Conservation (phyloP, 2,797 vertebrate species). For the Cirrhinus molitorella region DNA sequence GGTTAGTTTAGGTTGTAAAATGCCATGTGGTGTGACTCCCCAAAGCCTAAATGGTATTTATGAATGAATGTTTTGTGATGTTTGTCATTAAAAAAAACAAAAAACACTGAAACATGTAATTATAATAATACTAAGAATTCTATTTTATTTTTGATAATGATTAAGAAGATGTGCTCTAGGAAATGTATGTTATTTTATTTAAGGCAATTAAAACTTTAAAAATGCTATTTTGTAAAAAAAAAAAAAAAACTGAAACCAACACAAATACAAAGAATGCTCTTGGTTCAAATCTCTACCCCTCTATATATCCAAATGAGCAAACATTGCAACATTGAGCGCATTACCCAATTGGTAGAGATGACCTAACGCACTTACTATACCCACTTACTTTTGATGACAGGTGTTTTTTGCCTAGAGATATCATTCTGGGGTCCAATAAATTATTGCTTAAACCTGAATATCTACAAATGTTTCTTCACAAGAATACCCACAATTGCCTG, state of each 20-base stretch:
- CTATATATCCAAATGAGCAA: slow-evolving; percentile 7
- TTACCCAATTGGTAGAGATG: slow-evolving; percentile 15
- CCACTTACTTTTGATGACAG: not conserved
- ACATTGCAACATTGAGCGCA: slow-evolving; percentile 10
- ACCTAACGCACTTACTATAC: slow-evolving; percentile 19
- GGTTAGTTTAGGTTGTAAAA: not conserved
- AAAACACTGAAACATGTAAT: not conserved
- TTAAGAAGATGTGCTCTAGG: not conserved
- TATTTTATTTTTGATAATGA: not conserved
- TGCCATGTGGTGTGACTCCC: not conserved
- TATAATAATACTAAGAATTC: not conserved
- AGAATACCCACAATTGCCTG: not conserved
- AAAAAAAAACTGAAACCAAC: not conserved
- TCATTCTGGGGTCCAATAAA: not conserved
- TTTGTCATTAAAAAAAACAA: not conserved
- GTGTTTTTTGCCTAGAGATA: not conserved
- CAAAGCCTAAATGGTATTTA: not conserved
- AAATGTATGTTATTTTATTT: not conserved
- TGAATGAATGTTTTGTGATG: not conserved
- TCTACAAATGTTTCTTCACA: not conserved
- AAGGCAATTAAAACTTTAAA: not conserved
- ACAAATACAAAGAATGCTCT: not conserved
- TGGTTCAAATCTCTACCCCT: not conserved
- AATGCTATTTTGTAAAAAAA: not conserved
- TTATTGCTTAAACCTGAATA: not conserved